These are phyloP conservation scores for Parochlus steinenii DNA, from an alignment of 2,888 invertebrate genomes.

Conservation along the genomic window DNA sequence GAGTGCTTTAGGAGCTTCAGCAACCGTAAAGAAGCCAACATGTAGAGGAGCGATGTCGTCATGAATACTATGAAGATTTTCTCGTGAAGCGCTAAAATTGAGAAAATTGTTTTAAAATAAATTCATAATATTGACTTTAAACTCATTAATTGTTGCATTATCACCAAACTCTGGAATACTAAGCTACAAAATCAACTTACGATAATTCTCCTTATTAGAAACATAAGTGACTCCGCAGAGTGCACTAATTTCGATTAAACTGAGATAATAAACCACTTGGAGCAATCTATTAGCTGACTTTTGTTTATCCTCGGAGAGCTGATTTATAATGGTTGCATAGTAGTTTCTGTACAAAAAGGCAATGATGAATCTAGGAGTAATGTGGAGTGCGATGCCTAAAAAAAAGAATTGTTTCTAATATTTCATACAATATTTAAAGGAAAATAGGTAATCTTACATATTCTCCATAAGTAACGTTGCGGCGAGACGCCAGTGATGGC, in stretches of 20 bases:
- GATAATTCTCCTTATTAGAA: constrained; percentile 88
- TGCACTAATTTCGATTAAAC: constrained; percentile 66
- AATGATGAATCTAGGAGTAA: constrained; percentile 78
- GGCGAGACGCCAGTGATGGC: constrained; percentile 89
- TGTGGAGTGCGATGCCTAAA: constrained; percentile 63
- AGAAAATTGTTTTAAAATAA: constrained; percentile 9
- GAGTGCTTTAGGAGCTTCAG: constrained; percentile 24
- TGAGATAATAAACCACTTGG: constrained; percentile 62
- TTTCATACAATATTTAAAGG: too few relatives aligned
- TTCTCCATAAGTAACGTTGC: constrained; percentile 82
- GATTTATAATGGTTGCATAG: constrained; percentile 49
- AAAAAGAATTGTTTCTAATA: too few relatives aligned
- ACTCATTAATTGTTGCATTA: not conserved
- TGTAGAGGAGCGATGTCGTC: constrained; percentile 66
- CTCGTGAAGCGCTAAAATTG: constrained; percentile 65
- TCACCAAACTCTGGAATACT: not conserved
- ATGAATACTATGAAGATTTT: constrained; percentile 85
- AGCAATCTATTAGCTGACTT: constrained; percentile 42
- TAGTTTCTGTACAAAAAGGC: constrained; percentile 74
- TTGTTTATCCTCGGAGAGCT: constrained; percentile 32
- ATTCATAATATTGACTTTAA: not conserved
- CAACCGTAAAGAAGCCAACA: constrained; percentile 54
- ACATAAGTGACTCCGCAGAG: constrained; percentile 86
- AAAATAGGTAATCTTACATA: too few relatives aligned
- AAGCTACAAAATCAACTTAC: constrained; percentile 40